Evolutionary conservation across 2,113 vertebrate species (phyloP).

Genomic region (Orycteropus afer): DNA sequence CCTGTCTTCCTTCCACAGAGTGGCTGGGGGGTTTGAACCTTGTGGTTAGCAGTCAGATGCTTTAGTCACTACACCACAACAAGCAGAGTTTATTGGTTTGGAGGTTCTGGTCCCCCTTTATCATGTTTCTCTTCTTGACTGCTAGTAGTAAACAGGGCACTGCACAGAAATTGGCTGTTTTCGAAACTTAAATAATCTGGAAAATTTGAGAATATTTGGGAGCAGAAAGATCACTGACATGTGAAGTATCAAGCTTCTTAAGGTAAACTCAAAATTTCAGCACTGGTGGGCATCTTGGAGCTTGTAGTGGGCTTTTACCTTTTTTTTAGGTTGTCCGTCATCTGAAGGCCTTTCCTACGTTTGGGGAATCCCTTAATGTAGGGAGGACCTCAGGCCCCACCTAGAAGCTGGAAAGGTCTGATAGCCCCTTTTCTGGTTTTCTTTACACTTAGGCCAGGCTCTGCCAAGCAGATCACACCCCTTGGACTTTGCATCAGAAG

Average conservation of each 20-base stretch:
- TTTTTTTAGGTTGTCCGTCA: not conserved
- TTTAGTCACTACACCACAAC: too few species aligned
- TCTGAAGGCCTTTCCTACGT: not conserved
- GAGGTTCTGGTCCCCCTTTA: not conserved
- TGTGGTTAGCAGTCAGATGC: too few species aligned
- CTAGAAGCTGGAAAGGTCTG: not conserved
- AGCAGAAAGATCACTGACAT: not conserved
- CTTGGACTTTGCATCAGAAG: not conserved
- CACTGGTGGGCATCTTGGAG: not conserved
- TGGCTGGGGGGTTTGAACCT: too few species aligned
- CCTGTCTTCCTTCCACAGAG: too few species aligned
- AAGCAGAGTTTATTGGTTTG: not conserved
- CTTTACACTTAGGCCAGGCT: not conserved
- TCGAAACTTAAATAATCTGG: not conserved
- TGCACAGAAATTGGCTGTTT: not conserved
- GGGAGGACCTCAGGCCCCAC: not conserved
- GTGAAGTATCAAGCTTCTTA: not conserved
- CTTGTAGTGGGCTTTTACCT: not conserved
- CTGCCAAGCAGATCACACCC: not conserved
- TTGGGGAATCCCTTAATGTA: too few species aligned
- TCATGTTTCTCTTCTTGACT: not conserved
- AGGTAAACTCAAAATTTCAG: not conserved
- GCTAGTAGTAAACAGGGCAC: not conserved
- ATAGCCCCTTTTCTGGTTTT: not conserved
- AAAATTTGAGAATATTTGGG: not conserved